Base-by-base conservation (phyloP, 1,140 invertebrate genomes). In the Bathynomus jamesi region DNA sequence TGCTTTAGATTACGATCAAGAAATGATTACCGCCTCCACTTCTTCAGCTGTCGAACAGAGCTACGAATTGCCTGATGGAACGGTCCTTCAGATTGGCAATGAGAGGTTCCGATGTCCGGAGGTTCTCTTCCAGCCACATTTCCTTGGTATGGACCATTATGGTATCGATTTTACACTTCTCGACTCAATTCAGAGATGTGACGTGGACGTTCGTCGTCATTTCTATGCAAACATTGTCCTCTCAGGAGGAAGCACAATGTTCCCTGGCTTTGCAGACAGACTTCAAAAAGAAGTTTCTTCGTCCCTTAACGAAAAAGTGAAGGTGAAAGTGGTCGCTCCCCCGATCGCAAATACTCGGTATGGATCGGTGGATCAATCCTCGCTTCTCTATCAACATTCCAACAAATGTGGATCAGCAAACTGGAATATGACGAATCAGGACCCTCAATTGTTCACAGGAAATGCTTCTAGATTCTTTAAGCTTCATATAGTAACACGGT, bases 251-350 rank as follows among this genome's bases (percentile, higher is more conserved):
- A 85, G 86, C 79, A 86, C 85, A 71, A 87, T 87, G 85, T 87
- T 83, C 80, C 86, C 86, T 10, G 86, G 86, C 77, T 84, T 85
- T 78, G 85, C 85, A 77, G 85, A 85, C 74, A 78, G 84, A 30
- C 86, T 85, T 85, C 85, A 86, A 74, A 85, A 86, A 76, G 85
- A 86, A 79, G 85, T 87, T 76, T 83, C 82, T 92, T 21, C 89
- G 90, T 65, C 88, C 88, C 70, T 86, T 86, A n/a, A 90, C 88
- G 61, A 90, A n/a, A n/a, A n/a, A n/a, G n/a, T 91, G 86, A 91
- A 91, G 81, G 90, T 91, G 78, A 91, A 90, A 83, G 90, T 94
- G 76, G 92, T 93, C 73, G 91, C 92, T 82, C 92, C 90, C 78
- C 91, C 92, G 61, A 63, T 21, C 61, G 61, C n/a, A n/a, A n/a